A percentile compares a stretch with the other conserved stretches of the same genome.
Conservation (phyloP, 2,888 invertebrate species). For the Melanchra persicariae region DNA sequence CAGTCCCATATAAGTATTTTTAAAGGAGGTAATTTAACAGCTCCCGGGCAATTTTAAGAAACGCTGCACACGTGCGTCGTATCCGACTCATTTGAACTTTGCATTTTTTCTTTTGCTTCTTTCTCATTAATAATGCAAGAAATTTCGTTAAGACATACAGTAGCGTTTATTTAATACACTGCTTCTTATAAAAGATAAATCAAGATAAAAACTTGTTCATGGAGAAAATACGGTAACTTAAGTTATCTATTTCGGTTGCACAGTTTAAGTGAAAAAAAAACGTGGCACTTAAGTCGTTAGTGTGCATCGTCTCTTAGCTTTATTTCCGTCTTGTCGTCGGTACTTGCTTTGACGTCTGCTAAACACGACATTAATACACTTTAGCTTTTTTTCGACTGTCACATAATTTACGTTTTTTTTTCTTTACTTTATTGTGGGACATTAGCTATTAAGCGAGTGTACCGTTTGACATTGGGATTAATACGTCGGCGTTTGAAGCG, state of each 20-base stretch:
- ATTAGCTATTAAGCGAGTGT: slow-evolving; percentile 88
- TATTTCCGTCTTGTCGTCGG: slow-evolving; percentile 84
- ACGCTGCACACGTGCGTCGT: slow-evolving; percentile 68
- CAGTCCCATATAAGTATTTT: slow-evolving; percentile 85
- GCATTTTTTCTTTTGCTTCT: slow-evolving; percentile 32
- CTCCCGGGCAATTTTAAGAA: slow-evolving; percentile 73
- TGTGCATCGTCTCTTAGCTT: slow-evolving; percentile 76
- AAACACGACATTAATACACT: slow-evolving; percentile 90
- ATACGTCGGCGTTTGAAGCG: slow-evolving; percentile 80
- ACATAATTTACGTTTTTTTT: slow-evolving; percentile 87
- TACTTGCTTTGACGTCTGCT: slow-evolving; percentile 87
- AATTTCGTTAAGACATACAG: slow-evolving; percentile 44
- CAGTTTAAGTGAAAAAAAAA: slow-evolving; percentile 58
- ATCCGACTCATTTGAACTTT: slow-evolving; percentile 47
- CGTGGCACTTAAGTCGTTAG: slow-evolving; percentile 67
- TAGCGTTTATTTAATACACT: slow-evolving; percentile 41
- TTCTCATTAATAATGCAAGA: slow-evolving; percentile 52
- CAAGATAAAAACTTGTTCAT: slow-evolving; percentile 21
- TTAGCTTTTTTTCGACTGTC: slow-evolving; percentile 87
- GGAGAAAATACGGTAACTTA: slow-evolving; percentile 50
- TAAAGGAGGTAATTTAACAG: slow-evolving; percentile 84
- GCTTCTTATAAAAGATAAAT: slow-evolving; percentile 27
- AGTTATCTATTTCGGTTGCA: slow-evolving; percentile 61
- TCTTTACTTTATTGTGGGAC: slow-evolving; percentile 80
- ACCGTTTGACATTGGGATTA: slow-evolving; percentile 85